Evolutionary conservation across 2,113 vertebrate species (phyloP).

Genomic region (Sardina pilchardus): DNA sequence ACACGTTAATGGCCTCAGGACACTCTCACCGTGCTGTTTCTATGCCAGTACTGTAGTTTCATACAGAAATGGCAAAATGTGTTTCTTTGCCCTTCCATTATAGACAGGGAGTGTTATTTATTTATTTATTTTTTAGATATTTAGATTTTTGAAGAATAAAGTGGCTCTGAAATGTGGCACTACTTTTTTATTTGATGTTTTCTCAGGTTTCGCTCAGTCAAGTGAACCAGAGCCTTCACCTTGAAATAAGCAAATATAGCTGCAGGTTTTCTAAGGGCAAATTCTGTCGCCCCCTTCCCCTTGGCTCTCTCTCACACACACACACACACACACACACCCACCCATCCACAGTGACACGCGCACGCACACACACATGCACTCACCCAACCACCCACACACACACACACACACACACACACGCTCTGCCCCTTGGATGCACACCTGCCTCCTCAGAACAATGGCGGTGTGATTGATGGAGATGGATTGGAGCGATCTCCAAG

Average conservation of each 20-base stretch:
- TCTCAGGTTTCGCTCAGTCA: too few relatives aligned
- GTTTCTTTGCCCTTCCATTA: too few relatives aligned
- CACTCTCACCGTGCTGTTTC: neutral
- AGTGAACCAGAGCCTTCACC: too few relatives aligned
- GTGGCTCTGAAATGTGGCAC: too few relatives aligned
- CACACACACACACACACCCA: neutral
- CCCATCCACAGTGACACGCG: neutral
- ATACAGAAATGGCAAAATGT: neutral
- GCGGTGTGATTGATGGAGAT: neutral
- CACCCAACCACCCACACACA: neutral
- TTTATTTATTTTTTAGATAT: too few relatives aligned
- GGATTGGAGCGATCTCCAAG: neutral
- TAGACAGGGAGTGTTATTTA: too few relatives aligned
- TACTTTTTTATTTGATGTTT: too few relatives aligned
- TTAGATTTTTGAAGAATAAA: too few relatives aligned
- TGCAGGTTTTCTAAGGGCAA: neutral
- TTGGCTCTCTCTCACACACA: neutral
- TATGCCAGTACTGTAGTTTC: neutral
- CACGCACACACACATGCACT: neutral
- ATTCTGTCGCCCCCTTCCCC: neutral
- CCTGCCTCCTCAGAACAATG: constrained; percentile 2
- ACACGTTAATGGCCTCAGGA: neutral
- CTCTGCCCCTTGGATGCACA: neutral
- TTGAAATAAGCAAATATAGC: too few relatives aligned
- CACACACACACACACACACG: neutral